Conservation (phyloP, 1,140 invertebrate genomes). For the Drosophila tsacasi region DNA sequence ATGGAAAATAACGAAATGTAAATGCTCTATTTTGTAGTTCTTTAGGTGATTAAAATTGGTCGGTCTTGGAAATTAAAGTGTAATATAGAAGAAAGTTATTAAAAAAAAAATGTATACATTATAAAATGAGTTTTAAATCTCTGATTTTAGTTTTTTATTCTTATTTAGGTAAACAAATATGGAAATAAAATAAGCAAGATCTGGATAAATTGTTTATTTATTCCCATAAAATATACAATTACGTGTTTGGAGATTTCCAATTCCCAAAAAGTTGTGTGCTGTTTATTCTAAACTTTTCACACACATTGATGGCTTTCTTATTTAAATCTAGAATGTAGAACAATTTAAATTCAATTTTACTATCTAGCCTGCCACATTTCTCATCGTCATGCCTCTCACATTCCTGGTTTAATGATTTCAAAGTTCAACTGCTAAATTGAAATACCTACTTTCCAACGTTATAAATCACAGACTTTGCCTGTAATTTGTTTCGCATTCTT, state of each 20-base stretch:
- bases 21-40: not conserved
- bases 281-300: not conserved
- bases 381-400: conserved; percentile 7
- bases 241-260: not conserved
- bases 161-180: too few species aligned
- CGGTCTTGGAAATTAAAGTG: too few species aligned
- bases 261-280: not conserved
- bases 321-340: not conserved
- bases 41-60: not conserved
- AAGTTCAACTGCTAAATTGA: conserved; percentile 29
- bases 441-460: conserved; percentile 51
- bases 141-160: too few species aligned
- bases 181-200: too few species aligned
- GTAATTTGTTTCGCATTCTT: conserved; percentile 77
- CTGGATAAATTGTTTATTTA: too few species aligned
- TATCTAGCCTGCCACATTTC: not conserved
- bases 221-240: too few species aligned
- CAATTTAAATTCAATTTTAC: conserved; percentile 24
- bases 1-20: not conserved
- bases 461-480: conserved; percentile 36
- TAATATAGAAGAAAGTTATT: too few species aligned
- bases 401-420: conserved; percentile 27
- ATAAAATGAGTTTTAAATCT: too few species aligned
- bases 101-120: too few species aligned
- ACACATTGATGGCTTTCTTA: not conserved